A percentile compares a stretch with the other conserved stretches of the same genome.
Evolutionary conservation across 1,140 invertebrate genomes (phyloP).

Genomic region (Drosophila chauvacae): DNA sequence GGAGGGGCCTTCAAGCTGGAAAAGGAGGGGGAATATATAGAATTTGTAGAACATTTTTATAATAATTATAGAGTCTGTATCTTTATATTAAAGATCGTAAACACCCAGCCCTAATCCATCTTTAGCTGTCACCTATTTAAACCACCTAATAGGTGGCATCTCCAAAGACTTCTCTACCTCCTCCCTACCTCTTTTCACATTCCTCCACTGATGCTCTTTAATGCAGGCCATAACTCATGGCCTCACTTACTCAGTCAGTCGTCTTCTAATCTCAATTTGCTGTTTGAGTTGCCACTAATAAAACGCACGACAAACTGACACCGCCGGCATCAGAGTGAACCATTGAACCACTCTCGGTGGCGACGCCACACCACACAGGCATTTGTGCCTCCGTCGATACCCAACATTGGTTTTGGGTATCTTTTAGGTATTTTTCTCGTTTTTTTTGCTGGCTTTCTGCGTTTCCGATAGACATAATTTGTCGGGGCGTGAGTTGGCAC

Average conservation of each 20-base stretch:
- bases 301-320: slow-evolving; percentile 65
- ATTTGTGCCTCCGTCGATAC: slow-evolving; percentile 42
- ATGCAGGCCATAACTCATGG: slow-evolving; percentile 73
- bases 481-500: slow-evolving; percentile 47
- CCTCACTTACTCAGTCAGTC: slow-evolving; percentile 45
- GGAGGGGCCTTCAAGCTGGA: neutral
- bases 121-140: slow-evolving; percentile 14
- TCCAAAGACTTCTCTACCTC: neutral
- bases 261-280: slow-evolving; percentile 65
- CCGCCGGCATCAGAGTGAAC: slow-evolving; percentile 19
- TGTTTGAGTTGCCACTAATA: slow-evolving; percentile 75
- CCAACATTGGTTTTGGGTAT: slow-evolving; percentile 35
- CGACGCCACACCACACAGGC: slow-evolving; percentile 26
- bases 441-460: slow-evolving; percentile 38
- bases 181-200: neutral
- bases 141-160: slow-evolving; percentile 26
- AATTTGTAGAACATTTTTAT: neutral
- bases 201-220: slow-evolving; percentile 49
- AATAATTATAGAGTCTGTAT: neutral
- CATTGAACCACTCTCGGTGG: slow-evolving; percentile 27
- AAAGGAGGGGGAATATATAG: too few relatives aligned
- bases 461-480: slow-evolving; percentile 59
- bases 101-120: neutral
- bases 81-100: too few relatives aligned
- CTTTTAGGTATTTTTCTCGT: neutral